A percentile compares a stretch with the other conserved stretches of the same genome.
These are phyloP conservation scores for Morone chrysops DNA, from an alignment of 2,113 vertebrate genomes.

Conservation along the genomic window DNA sequence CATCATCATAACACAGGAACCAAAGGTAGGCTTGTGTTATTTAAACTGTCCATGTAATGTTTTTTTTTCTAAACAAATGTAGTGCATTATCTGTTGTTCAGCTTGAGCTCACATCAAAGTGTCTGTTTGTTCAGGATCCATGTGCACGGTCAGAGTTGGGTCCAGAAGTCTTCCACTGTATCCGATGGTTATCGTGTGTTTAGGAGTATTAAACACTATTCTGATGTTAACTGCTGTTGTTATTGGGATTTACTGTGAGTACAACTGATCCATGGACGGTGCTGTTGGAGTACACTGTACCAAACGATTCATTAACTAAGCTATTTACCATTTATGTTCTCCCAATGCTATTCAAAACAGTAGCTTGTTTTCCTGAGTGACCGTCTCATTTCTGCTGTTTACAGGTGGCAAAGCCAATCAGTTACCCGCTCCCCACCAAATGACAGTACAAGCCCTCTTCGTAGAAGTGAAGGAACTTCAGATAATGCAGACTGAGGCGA, in stretches of 20 bases:
- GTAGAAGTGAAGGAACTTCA: conserved; percentile 22
- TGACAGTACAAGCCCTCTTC: background rate
- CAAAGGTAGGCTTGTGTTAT: conserved; percentile 8
- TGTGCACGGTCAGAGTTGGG: conserved; percentile 31
- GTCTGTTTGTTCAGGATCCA: conserved; percentile 51
- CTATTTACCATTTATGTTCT: too few relatives aligned
- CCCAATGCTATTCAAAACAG: background rate
- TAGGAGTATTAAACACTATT: conserved; percentile 49
- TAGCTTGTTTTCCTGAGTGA: background rate
- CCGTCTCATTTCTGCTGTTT: background rate
- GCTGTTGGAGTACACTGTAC: background rate
- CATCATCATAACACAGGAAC: background rate
- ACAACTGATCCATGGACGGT: background rate
- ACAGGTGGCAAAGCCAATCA: conserved; percentile 25
- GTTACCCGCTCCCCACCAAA: background rate
- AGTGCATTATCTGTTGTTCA: background rate
- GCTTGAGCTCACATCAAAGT: background rate
- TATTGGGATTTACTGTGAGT: conserved; percentile 58
- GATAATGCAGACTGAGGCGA: background rate
- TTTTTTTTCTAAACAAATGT: background rate
- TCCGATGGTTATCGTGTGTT: conserved; percentile 14
- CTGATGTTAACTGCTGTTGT: conserved; percentile 44
- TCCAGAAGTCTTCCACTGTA: conserved; percentile 49
- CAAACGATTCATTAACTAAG: background rate
- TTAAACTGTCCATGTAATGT: background rate